Percentiles rank a stretch among this genome's conserved stretches.
phyloP scores from a whole-genome alignment of 2,113 vertebrate genomes.

The Ammodytes marinus region DNA sequence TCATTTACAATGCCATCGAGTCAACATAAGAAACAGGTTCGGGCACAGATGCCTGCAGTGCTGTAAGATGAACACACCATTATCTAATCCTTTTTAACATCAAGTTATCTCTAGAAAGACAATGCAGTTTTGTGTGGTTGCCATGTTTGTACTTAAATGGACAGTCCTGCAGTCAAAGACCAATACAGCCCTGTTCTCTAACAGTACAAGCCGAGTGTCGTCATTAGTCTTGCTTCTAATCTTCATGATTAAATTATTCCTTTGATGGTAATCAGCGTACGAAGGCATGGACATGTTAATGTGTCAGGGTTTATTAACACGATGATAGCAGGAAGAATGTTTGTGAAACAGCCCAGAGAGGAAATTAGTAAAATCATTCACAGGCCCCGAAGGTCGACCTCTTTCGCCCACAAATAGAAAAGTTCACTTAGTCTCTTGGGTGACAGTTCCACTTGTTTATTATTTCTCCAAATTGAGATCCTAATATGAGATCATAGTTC shows the following conservation, averaged over 20 bases:
- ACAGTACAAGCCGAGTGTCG: neutral
- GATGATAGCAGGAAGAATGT: slow-evolving; percentile 43
- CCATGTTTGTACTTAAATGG: neutral
- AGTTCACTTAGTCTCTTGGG: slow-evolving; percentile 62
- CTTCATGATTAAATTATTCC: neutral
- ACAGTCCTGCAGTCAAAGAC: neutral
- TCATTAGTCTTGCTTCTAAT: neutral
- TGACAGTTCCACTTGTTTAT: slow-evolving; percentile 48
- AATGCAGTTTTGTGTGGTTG: neutral
- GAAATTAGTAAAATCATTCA: slow-evolving; percentile 60
- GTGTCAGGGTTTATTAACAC: slow-evolving; percentile 13
- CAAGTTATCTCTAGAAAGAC: neutral
- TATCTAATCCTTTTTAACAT: neutral
- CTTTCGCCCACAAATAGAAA: slow-evolving; percentile 51
- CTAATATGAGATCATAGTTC: neutral
- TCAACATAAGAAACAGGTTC: neutral
- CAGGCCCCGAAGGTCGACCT: slow-evolving; percentile 50
- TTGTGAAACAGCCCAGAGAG: slow-evolving; percentile 47
- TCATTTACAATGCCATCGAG: no score
- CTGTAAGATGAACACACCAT: neutral
- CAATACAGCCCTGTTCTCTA: neutral
- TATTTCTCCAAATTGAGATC: slow-evolving; percentile 17
- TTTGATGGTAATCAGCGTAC: neutral
- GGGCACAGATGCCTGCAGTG: neutral
- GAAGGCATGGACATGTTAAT: neutral